Evolutionary conservation across 2,797 vertebrate species (phyloP), one percentile per base, ranked within the genome.

Genomic region (Spondyliosoma cantharus): DNA sequence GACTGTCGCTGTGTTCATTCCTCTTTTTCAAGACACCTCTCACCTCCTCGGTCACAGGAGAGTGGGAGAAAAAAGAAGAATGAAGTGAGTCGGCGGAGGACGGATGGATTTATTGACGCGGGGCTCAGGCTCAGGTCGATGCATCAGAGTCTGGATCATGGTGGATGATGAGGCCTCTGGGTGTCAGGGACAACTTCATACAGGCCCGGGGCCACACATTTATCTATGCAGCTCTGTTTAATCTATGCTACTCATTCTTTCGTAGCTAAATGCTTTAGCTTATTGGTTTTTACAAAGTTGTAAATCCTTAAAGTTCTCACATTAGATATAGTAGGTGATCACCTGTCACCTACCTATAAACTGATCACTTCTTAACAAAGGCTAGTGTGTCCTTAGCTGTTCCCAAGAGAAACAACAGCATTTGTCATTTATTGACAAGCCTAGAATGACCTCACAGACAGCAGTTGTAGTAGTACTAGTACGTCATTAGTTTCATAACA

Each of bases 41-140:
- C 96, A 94, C 95, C 90, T 96, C 95, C 92, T 91, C 91, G 94
- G 94, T 93, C 82, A 73, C 80, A 76, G 85, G 86, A 89, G 86
- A 90, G 85, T 20, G 80, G 79, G 86, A 32, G 84, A 75, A 83
- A 32, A 83, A 88, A 91, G 86, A 87, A 83, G 86, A 85, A 91
- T 89, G 89, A 75, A 89, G 86, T 59, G 81, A 89, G 89, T 83
- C 76, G 66, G 79, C 78, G 94, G 95, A 95, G 93, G 92, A 95
- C 87, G 94, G 96, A 97, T 97, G 95, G 96, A 98, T 98, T 98
- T 97, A 98, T 98, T 96, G 97, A 97, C 92, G 96, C 90, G 90
- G 42, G 93, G 95, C 96, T 96, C 94, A 90, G 95, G 96, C 96
- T 96, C 69, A 5, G 93, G 94, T 95, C 95, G 93, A 96, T 96